Evolutionary conservation across 2,797 vertebrate genomes (phyloP).

Genomic region (Cheirogaleus major): DNA sequence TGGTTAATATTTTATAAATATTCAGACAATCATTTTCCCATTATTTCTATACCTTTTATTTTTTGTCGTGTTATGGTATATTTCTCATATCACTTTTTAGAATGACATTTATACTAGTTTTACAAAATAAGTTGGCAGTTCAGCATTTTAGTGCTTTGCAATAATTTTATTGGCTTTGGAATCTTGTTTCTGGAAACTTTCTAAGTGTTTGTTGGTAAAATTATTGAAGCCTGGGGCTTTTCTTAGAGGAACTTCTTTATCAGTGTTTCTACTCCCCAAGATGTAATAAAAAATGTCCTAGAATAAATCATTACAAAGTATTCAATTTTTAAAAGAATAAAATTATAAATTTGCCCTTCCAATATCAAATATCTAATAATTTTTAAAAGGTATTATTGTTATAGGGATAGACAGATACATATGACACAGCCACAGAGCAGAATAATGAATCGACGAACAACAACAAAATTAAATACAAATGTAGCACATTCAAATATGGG

Average conservation of each 20-base stretch:
- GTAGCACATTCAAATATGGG: background rate
- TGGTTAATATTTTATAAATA: constrained; percentile 17
- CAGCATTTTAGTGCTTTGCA: background rate
- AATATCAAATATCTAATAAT: background rate
- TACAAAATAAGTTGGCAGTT: background rate
- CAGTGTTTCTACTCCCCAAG: background rate
- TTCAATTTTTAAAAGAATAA: background rate
- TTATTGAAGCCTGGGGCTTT: background rate
- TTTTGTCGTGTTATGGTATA: constrained; percentile 14
- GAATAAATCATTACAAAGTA: background rate
- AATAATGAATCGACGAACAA: background rate
- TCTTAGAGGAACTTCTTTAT: constrained; percentile 16
- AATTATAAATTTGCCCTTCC: background rate
- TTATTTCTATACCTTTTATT: background rate
- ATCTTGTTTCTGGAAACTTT: background rate
- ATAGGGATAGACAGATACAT: background rate
- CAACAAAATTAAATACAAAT: background rate
- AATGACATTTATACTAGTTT: background rate
- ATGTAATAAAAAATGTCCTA: background rate
- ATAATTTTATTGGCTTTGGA: constrained; percentile 19
- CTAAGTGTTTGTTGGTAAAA: constrained; percentile 1
- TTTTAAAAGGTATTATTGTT: background rate
- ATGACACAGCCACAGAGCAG: background rate
- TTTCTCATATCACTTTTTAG: background rate
- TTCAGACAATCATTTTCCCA: background rate